Conservation (phyloP, 2,113 vertebrate species). For the Sula dactylatra region DNA sequence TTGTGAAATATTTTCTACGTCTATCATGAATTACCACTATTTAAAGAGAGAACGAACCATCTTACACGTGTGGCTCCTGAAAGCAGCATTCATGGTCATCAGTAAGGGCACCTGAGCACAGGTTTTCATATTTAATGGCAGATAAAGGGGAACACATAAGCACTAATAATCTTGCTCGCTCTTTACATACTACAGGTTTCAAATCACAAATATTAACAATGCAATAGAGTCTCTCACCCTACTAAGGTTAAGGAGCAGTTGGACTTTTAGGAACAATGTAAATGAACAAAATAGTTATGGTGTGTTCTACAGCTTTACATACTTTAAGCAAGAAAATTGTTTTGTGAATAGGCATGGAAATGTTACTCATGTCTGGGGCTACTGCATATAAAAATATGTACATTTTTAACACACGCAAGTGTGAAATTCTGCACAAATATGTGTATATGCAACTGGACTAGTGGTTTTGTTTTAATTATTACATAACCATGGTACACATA, state of each 20-base stretch:
- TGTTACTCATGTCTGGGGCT: neutral
- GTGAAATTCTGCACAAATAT: neutral
- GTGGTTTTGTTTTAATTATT: neutral
- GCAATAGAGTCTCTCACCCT: accelerated
- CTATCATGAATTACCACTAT: neutral
- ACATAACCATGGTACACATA: no score
- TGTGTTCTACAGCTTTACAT: neutral
- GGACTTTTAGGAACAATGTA: neutral
- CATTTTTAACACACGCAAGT: neutral
- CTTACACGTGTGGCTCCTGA: neutral
- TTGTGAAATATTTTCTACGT: neutral
- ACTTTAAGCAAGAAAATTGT: neutral
- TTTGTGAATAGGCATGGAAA: neutral
- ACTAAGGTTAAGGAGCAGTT: neutral
- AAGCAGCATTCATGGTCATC: neutral
- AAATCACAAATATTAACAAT: neutral
- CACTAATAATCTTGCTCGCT: neutral
- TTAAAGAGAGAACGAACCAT: neutral
- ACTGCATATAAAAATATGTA: neutral
- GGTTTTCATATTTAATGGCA: neutral
- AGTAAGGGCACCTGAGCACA: neutral
- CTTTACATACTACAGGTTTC: neutral
- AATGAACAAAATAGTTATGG: neutral
- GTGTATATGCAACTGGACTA: neutral
- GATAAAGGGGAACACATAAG: neutral